phyloP scores from a whole-genome alignment of 2,113 vertebrate genomes.

The Callithrix jacchus region DNA sequence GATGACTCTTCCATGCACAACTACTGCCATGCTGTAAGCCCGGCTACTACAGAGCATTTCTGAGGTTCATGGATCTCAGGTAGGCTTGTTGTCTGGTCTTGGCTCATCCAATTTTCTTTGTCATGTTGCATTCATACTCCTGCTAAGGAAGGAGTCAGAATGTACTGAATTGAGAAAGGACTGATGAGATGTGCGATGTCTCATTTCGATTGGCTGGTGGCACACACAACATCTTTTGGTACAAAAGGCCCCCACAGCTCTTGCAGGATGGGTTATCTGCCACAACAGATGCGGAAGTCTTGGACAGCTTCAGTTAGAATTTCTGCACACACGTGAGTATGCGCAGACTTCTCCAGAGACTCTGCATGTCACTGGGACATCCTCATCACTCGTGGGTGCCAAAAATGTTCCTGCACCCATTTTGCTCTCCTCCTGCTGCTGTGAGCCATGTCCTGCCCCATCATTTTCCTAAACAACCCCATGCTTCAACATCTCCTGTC shows the following conservation, averaged over 20 bases:
- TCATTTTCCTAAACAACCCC: not conserved
- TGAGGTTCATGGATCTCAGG: not conserved
- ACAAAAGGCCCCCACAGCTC: not conserved
- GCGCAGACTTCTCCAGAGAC: not conserved
- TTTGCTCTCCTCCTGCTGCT: not conserved
- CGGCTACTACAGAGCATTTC: not conserved
- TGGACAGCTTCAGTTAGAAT: not conserved
- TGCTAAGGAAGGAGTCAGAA: not conserved
- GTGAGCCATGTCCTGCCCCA: not conserved
- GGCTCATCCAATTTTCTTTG: not conserved
- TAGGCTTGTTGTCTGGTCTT: not conserved
- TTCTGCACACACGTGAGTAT: not conserved
- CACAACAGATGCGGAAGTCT: not conserved
- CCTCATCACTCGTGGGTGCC: not conserved
- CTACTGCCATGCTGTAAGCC: not conserved
- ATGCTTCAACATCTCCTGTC: not conserved
- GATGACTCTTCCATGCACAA: not conserved
- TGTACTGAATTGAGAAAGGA: not conserved
- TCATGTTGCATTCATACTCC: not conserved
- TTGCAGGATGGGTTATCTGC: not conserved
- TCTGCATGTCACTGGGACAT: not conserved
- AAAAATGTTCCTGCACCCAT: not conserved
- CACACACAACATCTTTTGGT: fast-evolving
- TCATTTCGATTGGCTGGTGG: not conserved
- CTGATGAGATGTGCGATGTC: not conserved